These are phyloP conservation scores for Drosophila sp. DNA, from an alignment of 1,140 invertebrate species.

Conservation along the genomic window DNA sequence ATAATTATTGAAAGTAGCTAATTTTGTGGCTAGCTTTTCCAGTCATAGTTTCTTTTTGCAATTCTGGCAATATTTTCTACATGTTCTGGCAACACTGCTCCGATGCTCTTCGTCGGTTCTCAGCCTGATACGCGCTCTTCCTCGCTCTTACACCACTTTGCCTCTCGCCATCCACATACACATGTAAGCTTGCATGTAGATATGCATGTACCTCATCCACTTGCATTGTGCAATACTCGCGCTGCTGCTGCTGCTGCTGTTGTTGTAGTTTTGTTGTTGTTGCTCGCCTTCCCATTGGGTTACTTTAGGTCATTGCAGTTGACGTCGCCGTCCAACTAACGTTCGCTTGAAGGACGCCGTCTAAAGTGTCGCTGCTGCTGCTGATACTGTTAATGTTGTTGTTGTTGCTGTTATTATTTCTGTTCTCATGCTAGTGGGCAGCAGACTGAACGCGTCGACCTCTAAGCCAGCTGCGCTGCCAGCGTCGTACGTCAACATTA, in stretches of 20 bases:
- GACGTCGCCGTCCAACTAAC: slow-evolving; percentile 56
- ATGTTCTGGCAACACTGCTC: slow-evolving; percentile 2
- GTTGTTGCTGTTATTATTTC: slow-evolving; percentile 21
- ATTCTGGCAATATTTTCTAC: too few species aligned
- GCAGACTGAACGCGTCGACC: slow-evolving; percentile 26
- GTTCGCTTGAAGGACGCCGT: slow-evolving; percentile 73
- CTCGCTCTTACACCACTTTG: not conserved
- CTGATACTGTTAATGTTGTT: slow-evolving; percentile 30
- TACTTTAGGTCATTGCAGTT: slow-evolving; percentile 80
- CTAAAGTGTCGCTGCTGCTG: slow-evolving; percentile 36
- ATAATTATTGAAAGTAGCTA: too few species aligned
- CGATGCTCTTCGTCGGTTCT: slow-evolving; percentile 39
- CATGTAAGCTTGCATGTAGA: too few species aligned
- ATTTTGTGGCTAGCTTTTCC: too few species aligned
- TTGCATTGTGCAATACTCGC: slow-evolving; percentile 34
- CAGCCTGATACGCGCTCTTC: not conserved
- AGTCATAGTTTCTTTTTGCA: too few species aligned
- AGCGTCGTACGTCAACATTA: slow-evolving; percentile 49
- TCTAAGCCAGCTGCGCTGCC: slow-evolving; percentile 41
- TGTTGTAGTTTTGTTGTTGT: slow-evolving; percentile 7
- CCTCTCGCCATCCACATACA: slow-evolving; percentile 15
- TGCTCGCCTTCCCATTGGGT: slow-evolving; percentile 66
- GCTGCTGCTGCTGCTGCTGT: slow-evolving; percentile 38
- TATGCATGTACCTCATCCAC: slow-evolving; percentile 16
- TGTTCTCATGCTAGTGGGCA: slow-evolving; percentile 4